A percentile compares a stretch with the other conserved stretches of the same genome.
Conservation (phyloP, 2,888 invertebrate species). For the Spilosoma lubricipeda region DNA sequence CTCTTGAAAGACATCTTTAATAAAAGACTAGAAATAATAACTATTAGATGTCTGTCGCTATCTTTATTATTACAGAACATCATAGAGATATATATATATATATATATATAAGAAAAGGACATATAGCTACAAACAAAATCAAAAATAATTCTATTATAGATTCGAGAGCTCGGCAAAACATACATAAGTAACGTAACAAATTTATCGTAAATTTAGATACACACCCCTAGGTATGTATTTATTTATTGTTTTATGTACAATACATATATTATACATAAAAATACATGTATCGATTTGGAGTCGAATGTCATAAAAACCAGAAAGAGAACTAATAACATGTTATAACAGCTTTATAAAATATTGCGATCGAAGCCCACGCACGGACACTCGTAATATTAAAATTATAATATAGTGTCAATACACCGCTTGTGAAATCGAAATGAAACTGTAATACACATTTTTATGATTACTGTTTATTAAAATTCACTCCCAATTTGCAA, state of each 20-base stretch:
- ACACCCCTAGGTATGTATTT: no score
- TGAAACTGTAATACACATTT: conserved; percentile 67
- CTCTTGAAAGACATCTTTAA: neutral
- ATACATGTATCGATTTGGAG: neutral
- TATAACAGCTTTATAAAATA: conserved; percentile 15
- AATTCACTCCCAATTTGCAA: conserved; percentile 54
- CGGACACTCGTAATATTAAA: conserved; percentile 20
- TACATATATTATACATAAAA: neutral
- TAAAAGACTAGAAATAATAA: neutral
- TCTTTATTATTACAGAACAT: no score
- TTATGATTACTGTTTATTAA: conserved; percentile 60
- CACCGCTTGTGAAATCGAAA: conserved; percentile 52
- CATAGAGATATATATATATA: no score
- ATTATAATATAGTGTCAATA: conserved; percentile 33
- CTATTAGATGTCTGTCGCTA: neutral
- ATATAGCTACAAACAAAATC: no score
- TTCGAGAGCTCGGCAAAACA: neutral
- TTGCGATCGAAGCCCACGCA: conserved; percentile 30
- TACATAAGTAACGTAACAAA: neutral
- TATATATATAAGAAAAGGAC: no score
- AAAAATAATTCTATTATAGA: neutral
- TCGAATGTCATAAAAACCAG: neutral
- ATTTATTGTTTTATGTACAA: no score
- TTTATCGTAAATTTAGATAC: neutral
- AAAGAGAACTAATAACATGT: neutral